Percentiles rank a stretch among this genome's conserved stretches.
phyloP scores from a whole-genome alignment of 2,113 vertebrate genomes.

The Nerophis lumbriciformis region DNA sequence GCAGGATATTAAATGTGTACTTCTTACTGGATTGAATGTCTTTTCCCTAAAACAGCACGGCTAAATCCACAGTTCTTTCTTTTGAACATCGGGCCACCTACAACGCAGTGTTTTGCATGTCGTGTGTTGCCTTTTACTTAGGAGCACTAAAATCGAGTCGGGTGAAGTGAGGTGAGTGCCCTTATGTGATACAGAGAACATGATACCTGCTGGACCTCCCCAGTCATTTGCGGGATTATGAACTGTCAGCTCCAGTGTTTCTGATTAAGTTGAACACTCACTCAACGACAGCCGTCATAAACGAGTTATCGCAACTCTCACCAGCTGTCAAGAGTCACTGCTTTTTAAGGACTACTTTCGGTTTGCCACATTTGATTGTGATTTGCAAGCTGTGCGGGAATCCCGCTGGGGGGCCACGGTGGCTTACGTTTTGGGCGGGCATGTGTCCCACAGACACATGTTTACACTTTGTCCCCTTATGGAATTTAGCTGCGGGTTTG shows the following conservation, averaged over 20 bases:
- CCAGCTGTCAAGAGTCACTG: conserved; percentile 42
- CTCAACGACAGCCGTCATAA: conserved; percentile 30
- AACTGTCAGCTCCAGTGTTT: conserved; percentile 45
- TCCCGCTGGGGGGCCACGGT: conserved; percentile 19
- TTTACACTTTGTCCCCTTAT: conserved; percentile 67
- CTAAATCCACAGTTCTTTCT: conserved; percentile 22
- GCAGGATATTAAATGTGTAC: conserved; percentile 45
- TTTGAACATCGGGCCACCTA: conserved; percentile 35
- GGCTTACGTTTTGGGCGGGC: conserved; percentile 30
- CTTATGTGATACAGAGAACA: conserved; percentile 27
- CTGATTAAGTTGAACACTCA: conserved; percentile 43
- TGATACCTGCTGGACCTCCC: conserved; percentile 31
- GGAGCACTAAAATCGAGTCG: conserved; percentile 25
- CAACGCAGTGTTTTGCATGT: conserved; percentile 20
- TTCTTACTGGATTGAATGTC: conserved; percentile 36
- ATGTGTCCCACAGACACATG: conserved; percentile 62
- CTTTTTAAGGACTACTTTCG: conserved; percentile 46
- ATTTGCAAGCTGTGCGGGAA: conserved; percentile 48
- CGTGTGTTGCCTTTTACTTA: conserved; percentile 31
- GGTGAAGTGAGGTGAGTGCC: conserved; percentile 41
- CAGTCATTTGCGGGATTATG: conserved; percentile 27
- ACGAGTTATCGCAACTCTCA: conserved; percentile 37
- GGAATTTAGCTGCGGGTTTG: conserved; percentile 63
- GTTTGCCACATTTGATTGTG: conserved; percentile 55
- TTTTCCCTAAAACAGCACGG: conserved; percentile 46